Evolutionary conservation across 2,888 invertebrate species (phyloP).

Genomic region (Eupithecia insigniata): DNA sequence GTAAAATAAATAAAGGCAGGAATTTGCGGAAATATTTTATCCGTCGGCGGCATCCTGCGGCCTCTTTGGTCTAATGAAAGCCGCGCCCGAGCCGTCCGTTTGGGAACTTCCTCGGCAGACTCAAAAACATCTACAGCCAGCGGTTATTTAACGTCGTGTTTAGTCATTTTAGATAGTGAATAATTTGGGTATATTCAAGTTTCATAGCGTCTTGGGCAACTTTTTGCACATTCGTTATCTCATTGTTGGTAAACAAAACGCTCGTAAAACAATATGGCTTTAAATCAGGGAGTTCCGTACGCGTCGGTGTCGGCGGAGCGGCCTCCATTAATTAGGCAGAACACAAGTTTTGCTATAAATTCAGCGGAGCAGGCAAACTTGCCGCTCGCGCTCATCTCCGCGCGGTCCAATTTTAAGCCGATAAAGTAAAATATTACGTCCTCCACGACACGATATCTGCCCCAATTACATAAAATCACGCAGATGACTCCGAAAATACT

Average conservation of each 20-base stretch:
- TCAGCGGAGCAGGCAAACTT: constrained; percentile 73
- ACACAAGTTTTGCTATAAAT: constrained; percentile 83
- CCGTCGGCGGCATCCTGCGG: constrained; percentile 65
- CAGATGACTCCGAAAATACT: constrained; percentile 71
- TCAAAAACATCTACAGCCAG: constrained; percentile 63
- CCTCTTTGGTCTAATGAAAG: constrained; percentile 79
- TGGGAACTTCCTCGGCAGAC: constrained; percentile 69
- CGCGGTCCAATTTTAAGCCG: constrained; percentile 75
- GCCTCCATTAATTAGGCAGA: constrained; percentile 81
- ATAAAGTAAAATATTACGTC: constrained; percentile 81
- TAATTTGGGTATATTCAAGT: constrained; percentile 26
- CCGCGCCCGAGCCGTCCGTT: constrained; percentile 65
- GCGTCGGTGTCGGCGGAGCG: constrained; percentile 70
- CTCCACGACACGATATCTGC: constrained; percentile 68
- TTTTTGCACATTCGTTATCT: constrained; percentile 34
- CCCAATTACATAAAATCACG: constrained; percentile 77
- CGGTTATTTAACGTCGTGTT: constrained; percentile 53
- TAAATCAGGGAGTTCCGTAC: constrained; percentile 70
- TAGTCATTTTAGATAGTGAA: constrained; percentile 22
- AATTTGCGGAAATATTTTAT: constrained; percentile 80
- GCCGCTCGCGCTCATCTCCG: constrained; percentile 67
- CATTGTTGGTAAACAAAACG: constrained; percentile 50
- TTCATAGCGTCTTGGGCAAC: neutral
- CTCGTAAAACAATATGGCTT: constrained; percentile 69
- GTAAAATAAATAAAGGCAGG: constrained; percentile 79